Conservation (phyloP, 2,113 vertebrate genomes). For the Ellobius talpinus region DNA sequence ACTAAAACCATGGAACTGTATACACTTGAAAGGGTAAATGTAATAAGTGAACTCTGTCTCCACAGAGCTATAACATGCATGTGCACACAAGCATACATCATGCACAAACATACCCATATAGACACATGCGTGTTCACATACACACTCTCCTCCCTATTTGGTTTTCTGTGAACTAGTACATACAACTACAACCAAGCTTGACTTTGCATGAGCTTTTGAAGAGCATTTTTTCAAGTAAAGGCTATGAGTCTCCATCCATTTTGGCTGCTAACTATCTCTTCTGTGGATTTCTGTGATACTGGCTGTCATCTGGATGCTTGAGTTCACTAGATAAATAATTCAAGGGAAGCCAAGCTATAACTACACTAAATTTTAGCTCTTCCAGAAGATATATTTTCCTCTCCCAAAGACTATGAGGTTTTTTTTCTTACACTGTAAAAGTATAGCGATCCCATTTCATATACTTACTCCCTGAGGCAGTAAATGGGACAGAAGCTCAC, state of each 20-base stretch:
- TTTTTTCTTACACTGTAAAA: neutral
- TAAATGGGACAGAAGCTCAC: neutral
- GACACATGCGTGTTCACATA: neutral
- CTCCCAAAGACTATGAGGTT: neutral
- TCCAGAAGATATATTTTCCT: conserved; percentile 17
- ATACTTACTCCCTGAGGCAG: neutral
- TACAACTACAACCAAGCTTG: neutral
- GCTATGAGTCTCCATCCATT: neutral
- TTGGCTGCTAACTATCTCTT: neutral
- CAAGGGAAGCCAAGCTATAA: neutral
- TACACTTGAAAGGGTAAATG: neutral
- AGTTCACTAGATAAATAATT: conserved; percentile 27
- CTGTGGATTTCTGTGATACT: neutral
- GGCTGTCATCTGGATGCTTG: neutral
- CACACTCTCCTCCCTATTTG: neutral
- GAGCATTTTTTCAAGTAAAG: neutral
- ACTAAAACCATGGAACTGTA: neutral
- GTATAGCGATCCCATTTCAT: neutral
- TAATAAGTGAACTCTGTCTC: neutral
- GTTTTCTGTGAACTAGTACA: neutral
- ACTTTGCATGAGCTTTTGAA: neutral
- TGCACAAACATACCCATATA: neutral
- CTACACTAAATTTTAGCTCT: neutral
- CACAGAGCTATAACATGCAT: neutral
- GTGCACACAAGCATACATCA: neutral